phyloP scores from a whole-genome alignment of 2,797 vertebrate genomes.

The Rhodeus uyekii region DNA sequence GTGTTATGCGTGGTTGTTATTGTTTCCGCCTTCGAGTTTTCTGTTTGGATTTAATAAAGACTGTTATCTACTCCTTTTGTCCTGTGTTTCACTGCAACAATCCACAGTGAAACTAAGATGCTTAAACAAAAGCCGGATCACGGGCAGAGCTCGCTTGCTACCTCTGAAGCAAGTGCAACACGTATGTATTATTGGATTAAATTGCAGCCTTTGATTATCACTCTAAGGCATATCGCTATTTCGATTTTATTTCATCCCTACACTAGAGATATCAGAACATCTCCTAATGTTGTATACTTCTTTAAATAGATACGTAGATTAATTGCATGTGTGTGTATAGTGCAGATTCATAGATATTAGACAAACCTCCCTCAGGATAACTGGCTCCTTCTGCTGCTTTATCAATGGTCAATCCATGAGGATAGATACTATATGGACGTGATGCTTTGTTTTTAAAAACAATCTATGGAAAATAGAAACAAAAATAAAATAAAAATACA shows the following conservation, averaged over 20 bases:
- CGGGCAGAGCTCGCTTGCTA: background rate
- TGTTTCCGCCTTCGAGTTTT: background rate
- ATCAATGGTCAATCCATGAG: slow-evolving; percentile 90
- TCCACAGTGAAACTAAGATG: background rate
- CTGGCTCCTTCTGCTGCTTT: slow-evolving; percentile 83
- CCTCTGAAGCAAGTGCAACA: background rate
- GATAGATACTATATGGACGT: slow-evolving; percentile 93
- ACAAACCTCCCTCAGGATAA: slow-evolving; percentile 79
- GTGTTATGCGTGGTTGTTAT: background rate
- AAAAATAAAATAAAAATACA: no score
- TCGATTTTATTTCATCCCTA: background rate
- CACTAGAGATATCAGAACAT: background rate
- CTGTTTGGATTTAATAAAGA: background rate
- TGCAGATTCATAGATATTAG: background rate
- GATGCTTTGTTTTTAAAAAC: slow-evolving; percentile 95
- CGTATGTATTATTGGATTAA: background rate
- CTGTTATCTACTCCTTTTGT: background rate
- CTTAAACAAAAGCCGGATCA: background rate
- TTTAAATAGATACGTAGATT: background rate
- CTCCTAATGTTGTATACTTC: background rate
- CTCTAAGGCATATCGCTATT: background rate
- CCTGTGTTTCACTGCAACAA: background rate
- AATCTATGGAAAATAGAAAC: slow-evolving; percentile 82
- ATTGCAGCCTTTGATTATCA: background rate
- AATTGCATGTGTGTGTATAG: background rate